Conservation (phyloP, 2,797 vertebrate genomes). For the Protosalanx chinensis region DNA sequence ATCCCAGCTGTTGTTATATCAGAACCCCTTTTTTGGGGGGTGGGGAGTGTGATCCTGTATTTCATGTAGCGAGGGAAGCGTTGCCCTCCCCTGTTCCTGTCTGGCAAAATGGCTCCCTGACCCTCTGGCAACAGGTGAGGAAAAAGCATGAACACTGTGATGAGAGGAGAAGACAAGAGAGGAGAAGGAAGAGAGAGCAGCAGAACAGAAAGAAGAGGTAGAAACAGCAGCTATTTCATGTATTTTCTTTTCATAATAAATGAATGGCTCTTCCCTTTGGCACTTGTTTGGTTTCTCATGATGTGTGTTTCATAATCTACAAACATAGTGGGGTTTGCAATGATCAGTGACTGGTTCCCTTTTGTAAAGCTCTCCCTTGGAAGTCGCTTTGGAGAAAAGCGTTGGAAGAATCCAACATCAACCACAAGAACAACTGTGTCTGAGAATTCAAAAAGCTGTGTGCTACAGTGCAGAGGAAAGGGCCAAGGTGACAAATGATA, state of each 20-base stretch:
- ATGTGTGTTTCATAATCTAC: no score
- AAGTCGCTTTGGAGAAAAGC: no score
- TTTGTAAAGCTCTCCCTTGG: no score
- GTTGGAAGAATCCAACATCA: no score
- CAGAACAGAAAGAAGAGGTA: background rate
- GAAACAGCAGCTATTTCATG: background rate
- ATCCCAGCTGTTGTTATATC: constrained; percentile 79
- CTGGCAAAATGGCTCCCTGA: constrained; percentile 59
- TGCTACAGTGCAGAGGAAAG: background rate
- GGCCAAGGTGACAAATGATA: constrained; percentile 23
- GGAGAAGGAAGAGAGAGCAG: background rate
- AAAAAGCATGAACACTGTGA: background rate
- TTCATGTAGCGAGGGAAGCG: constrained; percentile 61
- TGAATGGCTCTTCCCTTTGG: no score
- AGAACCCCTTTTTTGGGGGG: constrained; percentile 52
- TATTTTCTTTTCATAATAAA: no score
- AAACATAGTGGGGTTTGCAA: no score
- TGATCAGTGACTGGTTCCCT: no score
- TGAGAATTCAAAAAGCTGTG: background rate
- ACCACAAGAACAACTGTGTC: background rate
- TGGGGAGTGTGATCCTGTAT: constrained; percentile 66
- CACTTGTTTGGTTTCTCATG: no score
- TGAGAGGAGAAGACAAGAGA: background rate
- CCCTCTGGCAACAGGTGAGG: constrained; percentile 63
- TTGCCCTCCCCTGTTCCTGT: constrained; percentile 55